Base-by-base conservation (phyloP, 1,140 invertebrate genomes). In the Venustaconcha ellipsiformis region DNA sequence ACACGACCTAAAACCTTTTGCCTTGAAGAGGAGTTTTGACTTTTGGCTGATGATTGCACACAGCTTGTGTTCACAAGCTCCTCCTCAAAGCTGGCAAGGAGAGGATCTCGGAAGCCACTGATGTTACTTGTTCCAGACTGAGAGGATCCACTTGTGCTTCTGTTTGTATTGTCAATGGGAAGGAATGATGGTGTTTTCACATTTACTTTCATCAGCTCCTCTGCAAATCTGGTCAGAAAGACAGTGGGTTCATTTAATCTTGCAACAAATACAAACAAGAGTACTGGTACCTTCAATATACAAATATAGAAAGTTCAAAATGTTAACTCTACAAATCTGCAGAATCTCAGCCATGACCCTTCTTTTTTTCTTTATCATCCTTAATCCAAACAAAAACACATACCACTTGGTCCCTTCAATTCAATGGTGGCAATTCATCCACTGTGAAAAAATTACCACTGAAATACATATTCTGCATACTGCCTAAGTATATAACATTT, bases 151-250 rank as follows among this genome's bases (percentile, higher is more conserved):
- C 64, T 77, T 6, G 67, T 62, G 48, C 75, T 77, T 48, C 57
- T 23, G 57, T 14, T n/a, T n/a, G 72, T 67, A 57, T 37, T 23
- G 55, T 67, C 37, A 15, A 59, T 48, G 3, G 64, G 56, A 55
- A 67, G 69, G 20, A 77, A 58, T 20, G 70, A 30, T 11, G 75
- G 75, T 12, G 72, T 60, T 17, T 69, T 72, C 12, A 77, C 75
- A 72, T 77, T 72, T 20, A 59, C 75, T 55, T 77, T 77, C 75
- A 77, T 77, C 13, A 77, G 59, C 57, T 77, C 75, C 57, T 77
- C 75, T 20, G 75, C 75, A 77, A 77, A 77, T 20, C 75, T 77
- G 65, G 14, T 17, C 64, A 30, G 18, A 66, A 15, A 66, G 17
- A 66, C 20, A n/a, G 30, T 8, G n/a, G 26, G 11, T 30, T 20